Percentiles rank a stretch among this genome's conserved stretches.
Conservation (phyloP, 2,113 vertebrate species). For the Telmatochromis sp. region DNA sequence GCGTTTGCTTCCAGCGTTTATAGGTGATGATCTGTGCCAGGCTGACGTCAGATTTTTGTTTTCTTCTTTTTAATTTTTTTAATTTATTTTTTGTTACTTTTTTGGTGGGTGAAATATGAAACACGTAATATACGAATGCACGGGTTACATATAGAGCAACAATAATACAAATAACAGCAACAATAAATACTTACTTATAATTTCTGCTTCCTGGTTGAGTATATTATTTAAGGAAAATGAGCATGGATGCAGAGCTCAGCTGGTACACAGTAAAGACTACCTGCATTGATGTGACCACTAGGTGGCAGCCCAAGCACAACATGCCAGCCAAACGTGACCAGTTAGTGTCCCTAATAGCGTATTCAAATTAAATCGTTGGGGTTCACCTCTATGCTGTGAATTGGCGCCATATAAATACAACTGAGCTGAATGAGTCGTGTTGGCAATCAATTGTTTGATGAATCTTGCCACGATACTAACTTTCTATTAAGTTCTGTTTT, state of each 20-base stretch:
- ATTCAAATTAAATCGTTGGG: neutral
- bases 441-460: neutral
- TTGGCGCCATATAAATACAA: neutral
- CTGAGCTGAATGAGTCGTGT: neutral
- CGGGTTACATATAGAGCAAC: neutral
- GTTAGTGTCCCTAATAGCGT: neutral
- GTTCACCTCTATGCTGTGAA: neutral
- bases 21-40: slow-evolving; percentile 29
- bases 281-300: neutral
- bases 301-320: neutral
- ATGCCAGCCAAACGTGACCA: neutral
- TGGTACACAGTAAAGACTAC: neutral
- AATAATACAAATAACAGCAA: neutral
- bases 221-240: neutral
- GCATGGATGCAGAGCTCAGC: neutral
- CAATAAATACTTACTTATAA: neutral
- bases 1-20: slow-evolving; percentile 3
- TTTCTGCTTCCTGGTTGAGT: neutral
- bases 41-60: slow-evolving; percentile 35
- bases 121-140: neutral
- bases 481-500: neutral
- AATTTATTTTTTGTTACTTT: neutral
- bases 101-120: neutral
- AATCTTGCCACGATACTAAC: neutral
- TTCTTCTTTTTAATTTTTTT: neutral